Base-by-base conservation (phyloP, 2,888 invertebrate species). In the Clitarchus hookeri region DNA sequence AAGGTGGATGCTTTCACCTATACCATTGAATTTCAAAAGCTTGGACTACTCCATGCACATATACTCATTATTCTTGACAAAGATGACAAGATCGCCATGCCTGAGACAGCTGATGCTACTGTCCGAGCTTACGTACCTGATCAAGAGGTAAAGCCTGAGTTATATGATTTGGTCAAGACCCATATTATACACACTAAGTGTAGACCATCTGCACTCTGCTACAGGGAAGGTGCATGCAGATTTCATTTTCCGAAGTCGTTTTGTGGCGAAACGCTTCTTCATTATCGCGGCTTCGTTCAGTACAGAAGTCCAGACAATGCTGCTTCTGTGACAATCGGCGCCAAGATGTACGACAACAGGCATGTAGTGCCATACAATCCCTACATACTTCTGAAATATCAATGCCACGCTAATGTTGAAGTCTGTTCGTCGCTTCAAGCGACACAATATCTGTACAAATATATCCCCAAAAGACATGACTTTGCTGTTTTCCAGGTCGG, bases 161-260 rank as follows among this genome's bases (percentile, higher is more conserved):
- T 88, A 44, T 77, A 83, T n/a, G 87, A 87, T 23, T 86, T 89
- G 19, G 88, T 90, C 26, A 85, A 44, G 26, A 84, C 36, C n/a
- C n/a, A 84, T n/a, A 90, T 89, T 89, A 85, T 90, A 2, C 89
- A 90, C 88, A 87, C 88, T 11, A 89, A 89, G 26, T 90, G 90
- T 87, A 89, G 89, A 1, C 13, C 82, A 53, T 25, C 78, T 0
- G 87, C 87, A 44, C 78, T 83, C n/a, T 88, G 87, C 85, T 84
- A 78, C 78, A 27, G 54, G 48, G 84, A 82, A 26, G 84, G 80
- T 8, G 80, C 4, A 23, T 86, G 84, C 44, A 23, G 8, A 23
- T 85, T 77, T 23, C 44, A 26, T 13, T 86, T 6, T 84, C 88
- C 86, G 26, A 90, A 89, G 88, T 53, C 86, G 6, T 90, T 90